A percentile compares a stretch with the other conserved stretches of the same genome.
phyloP scores from a whole-genome alignment of 2,113 vertebrate species.

The Apistogramma diplotaenia region DNA sequence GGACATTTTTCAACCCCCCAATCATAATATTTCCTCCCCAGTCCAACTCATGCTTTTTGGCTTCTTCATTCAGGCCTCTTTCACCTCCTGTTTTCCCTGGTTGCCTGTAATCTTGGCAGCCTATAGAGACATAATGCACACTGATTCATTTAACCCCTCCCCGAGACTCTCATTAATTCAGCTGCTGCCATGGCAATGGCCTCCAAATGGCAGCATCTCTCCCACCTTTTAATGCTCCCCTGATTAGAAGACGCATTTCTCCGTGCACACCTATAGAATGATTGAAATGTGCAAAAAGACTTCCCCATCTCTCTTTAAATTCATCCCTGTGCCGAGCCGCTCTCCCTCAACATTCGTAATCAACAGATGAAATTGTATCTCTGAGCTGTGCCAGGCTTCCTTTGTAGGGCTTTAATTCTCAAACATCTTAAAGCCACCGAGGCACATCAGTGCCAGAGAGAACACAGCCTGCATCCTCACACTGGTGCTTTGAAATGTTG shows the following conservation, averaged over 20 bases:
- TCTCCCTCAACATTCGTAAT: background rate
- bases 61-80: background rate
- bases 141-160: conserved; percentile 59
- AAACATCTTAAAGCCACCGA: conserved; percentile 25
- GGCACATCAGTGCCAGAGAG: conserved; percentile 1
- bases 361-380: conserved; percentile 39
- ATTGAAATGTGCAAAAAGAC: background rate
- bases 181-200: conserved; percentile 66
- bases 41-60: background rate
- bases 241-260: background rate
- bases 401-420: conserved; percentile 17
- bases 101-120: conserved; percentile 4
- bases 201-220: conserved; percentile 44
- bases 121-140: conserved; percentile 37
- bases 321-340: background rate
- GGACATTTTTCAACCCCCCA: conserved; percentile 6
- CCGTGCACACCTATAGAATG: background rate
- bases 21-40: background rate
- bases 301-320: background rate
- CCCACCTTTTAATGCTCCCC: conserved; percentile 3
- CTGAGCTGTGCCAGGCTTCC: background rate
- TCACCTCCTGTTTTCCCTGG: background rate
- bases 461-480: conserved; percentile 24
- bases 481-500: conserved; percentile 45
- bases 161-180: conserved; percentile 60